Base-by-base conservation (phyloP, 2,797 vertebrate species). In the Cuculus canorus region DNA sequence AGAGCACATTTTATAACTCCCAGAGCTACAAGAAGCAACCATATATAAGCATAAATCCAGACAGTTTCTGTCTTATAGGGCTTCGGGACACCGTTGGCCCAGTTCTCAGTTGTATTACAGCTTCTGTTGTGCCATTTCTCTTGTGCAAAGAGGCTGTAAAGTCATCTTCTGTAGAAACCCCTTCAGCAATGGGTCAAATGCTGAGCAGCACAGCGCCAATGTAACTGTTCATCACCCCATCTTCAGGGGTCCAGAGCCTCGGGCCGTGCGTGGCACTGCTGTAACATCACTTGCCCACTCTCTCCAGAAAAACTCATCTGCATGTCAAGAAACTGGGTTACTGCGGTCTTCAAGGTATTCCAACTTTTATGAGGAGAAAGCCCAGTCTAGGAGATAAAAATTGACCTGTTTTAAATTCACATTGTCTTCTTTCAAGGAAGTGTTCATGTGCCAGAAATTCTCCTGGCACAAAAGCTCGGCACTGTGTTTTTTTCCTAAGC, bases 11-110 rank as follows among this genome's bases (percentile, higher is more conserved):
- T 96, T 95, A n/a, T 83, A 93, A 66, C 54, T 96, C 92, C 85
- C 92, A 96, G 37, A 90, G 72, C 91, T 93, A 92, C 80, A 92
- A 48, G 75, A 89, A 96, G 68, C 90, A 96, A 88, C 81, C 96
- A 87, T 86, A 82, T 68, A n/a, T 45, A 83, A 95, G 81, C 78
- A 95, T 12, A 92, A 93, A 88, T 21, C 3, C 65, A 79, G 86
- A 82, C 65, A 92, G 64, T 14, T 93, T 72, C 57, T 80, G 56
- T 66, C 78, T 86, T 82, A 52, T 80, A 80, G 64, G 71, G 92
- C 95, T 96, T 63, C 66, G 57, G 96, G 94, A 92, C 91, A 82
- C 50, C 27, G 77, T 2, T 88, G 94, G 87, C 93, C 94, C 93
- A 92, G 81, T 86, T 96, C 95, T 95, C 87, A 32, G 80, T 5